A percentile compares a stretch with the other conserved stretches of the same genome.
These are phyloP conservation scores for Lethrus apterus DNA, from an alignment of 1,140 invertebrate species.

Conservation along the genomic window DNA sequence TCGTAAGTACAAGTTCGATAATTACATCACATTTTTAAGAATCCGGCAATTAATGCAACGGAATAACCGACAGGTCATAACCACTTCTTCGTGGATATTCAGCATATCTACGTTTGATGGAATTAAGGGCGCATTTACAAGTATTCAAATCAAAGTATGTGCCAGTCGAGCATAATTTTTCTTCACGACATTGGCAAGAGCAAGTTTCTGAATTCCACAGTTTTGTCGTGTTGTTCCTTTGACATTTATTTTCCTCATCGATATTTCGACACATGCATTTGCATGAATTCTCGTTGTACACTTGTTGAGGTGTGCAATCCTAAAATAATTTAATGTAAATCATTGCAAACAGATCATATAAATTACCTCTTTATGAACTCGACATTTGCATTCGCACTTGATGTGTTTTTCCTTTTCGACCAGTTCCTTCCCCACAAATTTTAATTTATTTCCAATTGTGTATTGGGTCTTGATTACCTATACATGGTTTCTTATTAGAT, in stretches of 20 bases:
- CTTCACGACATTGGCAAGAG: constrained; percentile 49
- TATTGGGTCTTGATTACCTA: constrained; percentile 42
- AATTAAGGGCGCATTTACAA: constrained; percentile 48
- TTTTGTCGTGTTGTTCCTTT: constrained; percentile 42
- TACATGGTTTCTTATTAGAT: background rate
- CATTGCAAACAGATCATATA: constrained; percentile 11
- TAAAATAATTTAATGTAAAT: constrained; percentile 28
- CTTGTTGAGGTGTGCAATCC: constrained; percentile 53
- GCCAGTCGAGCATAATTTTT: constrained; percentile 51
- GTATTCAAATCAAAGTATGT: constrained; percentile 49
- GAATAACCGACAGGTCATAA: background rate
- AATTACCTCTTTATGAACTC: constrained; percentile 47
- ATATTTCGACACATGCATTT: constrained; percentile 52
- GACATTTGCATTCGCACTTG: constrained; percentile 55
- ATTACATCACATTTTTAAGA: background rate
- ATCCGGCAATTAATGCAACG: background rate
- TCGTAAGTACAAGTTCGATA: background rate
- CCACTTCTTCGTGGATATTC: constrained; percentile 7
- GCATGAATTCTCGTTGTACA: constrained; percentile 49
- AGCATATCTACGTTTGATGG: constrained; percentile 20
- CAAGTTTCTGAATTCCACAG: constrained; percentile 54
- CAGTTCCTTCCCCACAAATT: constrained; percentile 37
- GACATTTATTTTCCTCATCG: constrained; percentile 53
- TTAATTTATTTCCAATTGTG: constrained; percentile 30
- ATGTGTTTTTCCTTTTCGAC: constrained; percentile 53